phyloP scores from a whole-genome alignment of 2,113 vertebrate species.

The Rhegmatorhina hoffmannsi region DNA sequence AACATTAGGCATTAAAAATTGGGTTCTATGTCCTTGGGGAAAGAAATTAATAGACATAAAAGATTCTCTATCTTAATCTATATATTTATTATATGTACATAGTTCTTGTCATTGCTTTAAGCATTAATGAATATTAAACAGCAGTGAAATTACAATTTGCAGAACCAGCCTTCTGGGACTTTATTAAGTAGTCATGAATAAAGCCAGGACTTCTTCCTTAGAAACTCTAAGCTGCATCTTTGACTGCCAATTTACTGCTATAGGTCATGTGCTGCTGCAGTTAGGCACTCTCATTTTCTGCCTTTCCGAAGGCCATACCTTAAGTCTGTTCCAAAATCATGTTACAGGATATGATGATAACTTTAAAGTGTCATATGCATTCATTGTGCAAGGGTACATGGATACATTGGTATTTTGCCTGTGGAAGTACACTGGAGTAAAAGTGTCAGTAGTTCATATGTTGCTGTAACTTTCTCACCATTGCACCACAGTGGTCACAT shows the following conservation, averaged over 20 bases:
- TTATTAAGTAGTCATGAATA: not conserved
- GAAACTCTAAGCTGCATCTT: not conserved
- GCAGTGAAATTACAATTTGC: slow-evolving; percentile 40
- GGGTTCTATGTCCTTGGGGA: slow-evolving; percentile 18
- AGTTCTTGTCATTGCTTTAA: slow-evolving; percentile 50
- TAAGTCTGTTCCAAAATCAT: not conserved
- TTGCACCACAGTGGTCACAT: not conserved
- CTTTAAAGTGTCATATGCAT: not conserved
- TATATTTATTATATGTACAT: slow-evolving; percentile 55
- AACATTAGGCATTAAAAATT: slow-evolving; percentile 8
- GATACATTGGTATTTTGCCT: not conserved
- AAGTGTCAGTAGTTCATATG: not conserved
- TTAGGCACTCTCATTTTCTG: not conserved
- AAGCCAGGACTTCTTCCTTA: not conserved
- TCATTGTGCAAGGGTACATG: rapidly evolving
- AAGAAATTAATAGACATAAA: slow-evolving; percentile 48
- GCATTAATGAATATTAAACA: slow-evolving; percentile 55
- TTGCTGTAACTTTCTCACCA: not conserved
- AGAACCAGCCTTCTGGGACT: slow-evolving; percentile 6
- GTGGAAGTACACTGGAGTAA: not conserved
- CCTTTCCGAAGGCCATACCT: not conserved
- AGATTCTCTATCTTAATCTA: slow-evolving; percentile 41
- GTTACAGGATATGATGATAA: not conserved
- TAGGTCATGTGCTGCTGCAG: not conserved
- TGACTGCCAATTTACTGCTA: rapidly evolving